Percentiles rank a stretch among this genome's conserved stretches.
phyloP scores from a whole-genome alignment of 1,140 invertebrate genomes.

The Colletes latitarsis region DNA sequence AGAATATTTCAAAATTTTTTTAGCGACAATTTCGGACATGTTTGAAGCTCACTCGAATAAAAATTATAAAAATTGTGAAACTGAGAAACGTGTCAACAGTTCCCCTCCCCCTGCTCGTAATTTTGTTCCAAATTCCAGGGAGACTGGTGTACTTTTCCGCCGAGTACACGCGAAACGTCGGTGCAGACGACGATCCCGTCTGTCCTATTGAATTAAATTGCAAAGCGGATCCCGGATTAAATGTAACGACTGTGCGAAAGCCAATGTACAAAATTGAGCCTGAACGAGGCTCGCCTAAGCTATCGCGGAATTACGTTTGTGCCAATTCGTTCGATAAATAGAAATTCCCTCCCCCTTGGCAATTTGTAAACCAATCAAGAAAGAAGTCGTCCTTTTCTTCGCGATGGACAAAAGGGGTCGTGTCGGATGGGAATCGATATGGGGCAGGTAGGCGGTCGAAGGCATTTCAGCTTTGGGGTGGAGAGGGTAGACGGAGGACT shows the following conservation, averaged over 20 bases:
- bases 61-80: too few species aligned
- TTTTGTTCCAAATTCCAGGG: too few species aligned
- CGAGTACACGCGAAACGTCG: too few species aligned
- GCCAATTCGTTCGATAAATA: background rate
- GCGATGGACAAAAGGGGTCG: conserved; percentile 41
- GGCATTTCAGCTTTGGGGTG: conserved; percentile 53
- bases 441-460: conserved; percentile 45
- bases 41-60: too few species aligned
- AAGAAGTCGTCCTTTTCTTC: conserved; percentile 31
- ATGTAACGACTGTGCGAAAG: background rate
- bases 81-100: too few species aligned
- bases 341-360: background rate
- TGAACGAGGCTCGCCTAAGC: too few species aligned
- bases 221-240: background rate
- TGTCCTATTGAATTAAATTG: background rate
- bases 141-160: too few species aligned
- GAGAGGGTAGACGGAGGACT: conserved; percentile 46
- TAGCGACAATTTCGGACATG: too few species aligned
- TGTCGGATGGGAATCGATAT: conserved; percentile 47
- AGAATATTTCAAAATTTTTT: too few species aligned
- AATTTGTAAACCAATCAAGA: conserved; percentile 19
- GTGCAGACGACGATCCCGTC: background rate
- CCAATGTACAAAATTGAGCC: conserved; percentile 13
- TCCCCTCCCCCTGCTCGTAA: too few species aligned
- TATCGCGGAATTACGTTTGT: too few species aligned